phyloP scores from a whole-genome alignment of 2,113 vertebrate species.

The Corythoichthys haematopterus region DNA sequence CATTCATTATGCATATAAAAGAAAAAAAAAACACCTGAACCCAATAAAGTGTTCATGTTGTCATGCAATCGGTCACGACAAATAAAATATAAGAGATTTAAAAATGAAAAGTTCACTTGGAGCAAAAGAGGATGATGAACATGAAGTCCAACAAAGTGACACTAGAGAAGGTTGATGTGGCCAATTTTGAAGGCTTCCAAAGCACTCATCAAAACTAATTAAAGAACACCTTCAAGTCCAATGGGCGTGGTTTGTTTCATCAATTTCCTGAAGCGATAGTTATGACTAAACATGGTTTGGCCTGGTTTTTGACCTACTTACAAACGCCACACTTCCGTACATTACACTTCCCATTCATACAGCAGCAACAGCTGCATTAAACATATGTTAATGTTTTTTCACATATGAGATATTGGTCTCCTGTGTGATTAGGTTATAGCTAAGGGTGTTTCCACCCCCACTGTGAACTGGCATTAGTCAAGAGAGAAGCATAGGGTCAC shows the following conservation, averaged over 20 bases:
- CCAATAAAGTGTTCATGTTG: too few relatives aligned
- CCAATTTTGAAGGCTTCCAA: slow-evolving; percentile 36
- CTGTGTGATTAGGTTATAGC: slow-evolving; percentile 43
- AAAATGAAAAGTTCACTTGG: too few relatives aligned
- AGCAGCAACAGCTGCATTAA: slow-evolving; percentile 31
- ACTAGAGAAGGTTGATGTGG: slow-evolving; percentile 27
- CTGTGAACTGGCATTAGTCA: slow-evolving; percentile 54
- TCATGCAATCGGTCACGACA: too few relatives aligned
- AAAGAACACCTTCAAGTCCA: slow-evolving; percentile 30
- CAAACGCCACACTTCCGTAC: slow-evolving; percentile 19
- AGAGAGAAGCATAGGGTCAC: slow-evolving; percentile 32
- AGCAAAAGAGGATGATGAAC: background rate
- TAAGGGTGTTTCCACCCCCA: slow-evolving; percentile 36
- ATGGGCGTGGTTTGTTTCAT: slow-evolving; percentile 59
- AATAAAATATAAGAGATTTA: too few relatives aligned
- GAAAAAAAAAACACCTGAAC: background rate
- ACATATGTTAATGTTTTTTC: slow-evolving; percentile 37
- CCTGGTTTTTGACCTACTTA: slow-evolving; percentile 57
- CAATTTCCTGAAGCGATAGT: slow-evolving; percentile 44
- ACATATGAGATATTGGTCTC: slow-evolving; percentile 38
- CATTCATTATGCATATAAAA: background rate
- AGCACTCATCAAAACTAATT: slow-evolving; percentile 42
- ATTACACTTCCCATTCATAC: slow-evolving; percentile 10
- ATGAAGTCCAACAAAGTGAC: background rate
- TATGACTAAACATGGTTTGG: slow-evolving; percentile 49